Evolutionary conservation across 1,140 invertebrate genomes (phyloP).

Genomic region (Meloidogyne exigua): DNA sequence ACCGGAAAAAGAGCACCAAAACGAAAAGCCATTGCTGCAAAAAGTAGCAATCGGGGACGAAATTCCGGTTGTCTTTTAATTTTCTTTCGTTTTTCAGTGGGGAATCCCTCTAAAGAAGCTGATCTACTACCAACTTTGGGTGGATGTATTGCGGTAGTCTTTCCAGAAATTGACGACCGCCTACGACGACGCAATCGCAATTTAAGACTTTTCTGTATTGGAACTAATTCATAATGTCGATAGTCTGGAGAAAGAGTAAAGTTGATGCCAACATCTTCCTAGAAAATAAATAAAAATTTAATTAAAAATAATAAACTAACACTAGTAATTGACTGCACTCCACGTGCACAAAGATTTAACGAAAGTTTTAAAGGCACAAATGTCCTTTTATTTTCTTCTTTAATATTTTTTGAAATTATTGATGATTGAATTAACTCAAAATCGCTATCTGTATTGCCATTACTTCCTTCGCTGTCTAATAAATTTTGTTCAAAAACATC

Average conservation of each 20-base stretch:
- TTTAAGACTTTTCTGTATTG: neutral
- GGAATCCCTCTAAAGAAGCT: neutral
- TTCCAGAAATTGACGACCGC: neutral
- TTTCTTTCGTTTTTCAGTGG: conserved; percentile 13
- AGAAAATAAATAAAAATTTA: conserved; percentile 11
- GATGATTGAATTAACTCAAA: conserved; percentile 24
- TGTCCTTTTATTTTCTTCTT: neutral
- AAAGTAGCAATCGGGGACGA: conserved; percentile 15
- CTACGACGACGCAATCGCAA: neutral
- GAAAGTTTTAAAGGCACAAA: neutral
- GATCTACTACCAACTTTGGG: neutral
- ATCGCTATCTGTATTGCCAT: conserved; percentile 10
- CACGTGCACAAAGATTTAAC: conserved; percentile 13
- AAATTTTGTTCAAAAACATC: conserved; percentile 5
- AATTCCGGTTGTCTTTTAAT: conserved; percentile 13
- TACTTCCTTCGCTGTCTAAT: neutral
- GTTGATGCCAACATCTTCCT: conserved; percentile 27
- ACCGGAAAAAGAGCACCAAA: conserved; percentile 32
- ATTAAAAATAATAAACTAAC: neutral
- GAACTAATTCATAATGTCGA: conserved; percentile 25
- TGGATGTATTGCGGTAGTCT: neutral
- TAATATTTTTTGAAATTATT: neutral
- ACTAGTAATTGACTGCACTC: conserved; percentile 18
- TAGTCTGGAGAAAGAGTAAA: conserved; percentile 28
- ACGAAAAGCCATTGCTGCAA: conserved; percentile 25